Conservation (phyloP, 2,113 vertebrate species). For the Lagopus muta region DNA sequence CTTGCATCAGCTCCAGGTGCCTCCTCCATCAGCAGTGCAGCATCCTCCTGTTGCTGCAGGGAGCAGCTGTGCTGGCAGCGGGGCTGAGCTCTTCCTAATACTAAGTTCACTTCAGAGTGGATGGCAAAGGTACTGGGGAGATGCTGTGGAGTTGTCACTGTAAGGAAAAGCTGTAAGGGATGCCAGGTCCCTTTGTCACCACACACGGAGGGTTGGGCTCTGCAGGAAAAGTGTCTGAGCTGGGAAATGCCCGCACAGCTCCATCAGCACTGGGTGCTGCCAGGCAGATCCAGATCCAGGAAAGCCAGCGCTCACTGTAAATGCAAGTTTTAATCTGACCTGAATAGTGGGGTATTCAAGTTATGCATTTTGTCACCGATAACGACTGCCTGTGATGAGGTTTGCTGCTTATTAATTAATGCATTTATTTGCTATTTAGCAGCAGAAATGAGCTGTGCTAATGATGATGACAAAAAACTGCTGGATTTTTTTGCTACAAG, state of each 20-base stretch:
- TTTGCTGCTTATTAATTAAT: background rate
- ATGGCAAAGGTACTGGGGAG: background rate
- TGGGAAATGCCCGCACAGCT: accelerated
- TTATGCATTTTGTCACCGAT: background rate
- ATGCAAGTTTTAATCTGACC: background rate
- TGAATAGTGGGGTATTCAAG: background rate
- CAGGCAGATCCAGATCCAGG: background rate
- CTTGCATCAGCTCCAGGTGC: background rate
- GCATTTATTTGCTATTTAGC: background rate
- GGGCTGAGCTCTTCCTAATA: background rate
- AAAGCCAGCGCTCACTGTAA: background rate
- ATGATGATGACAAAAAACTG: accelerated
- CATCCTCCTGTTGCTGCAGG: background rate
- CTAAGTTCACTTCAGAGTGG: accelerated
- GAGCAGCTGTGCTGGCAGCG: background rate
- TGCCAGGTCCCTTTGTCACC: background rate
- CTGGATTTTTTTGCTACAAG: background rate
- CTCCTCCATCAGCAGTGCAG: background rate
- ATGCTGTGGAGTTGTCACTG: accelerated
- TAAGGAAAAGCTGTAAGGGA: background rate
- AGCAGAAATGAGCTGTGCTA: background rate
- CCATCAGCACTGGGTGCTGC: background rate
- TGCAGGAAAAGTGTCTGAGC: background rate
- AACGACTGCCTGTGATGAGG: background rate
- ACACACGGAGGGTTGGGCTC: accelerated